Percentiles rank a stretch among this genome's conserved stretches.
phyloP scores from a whole-genome alignment of 2,888 invertebrate genomes.

The Linnaemya vulpina region DNA sequence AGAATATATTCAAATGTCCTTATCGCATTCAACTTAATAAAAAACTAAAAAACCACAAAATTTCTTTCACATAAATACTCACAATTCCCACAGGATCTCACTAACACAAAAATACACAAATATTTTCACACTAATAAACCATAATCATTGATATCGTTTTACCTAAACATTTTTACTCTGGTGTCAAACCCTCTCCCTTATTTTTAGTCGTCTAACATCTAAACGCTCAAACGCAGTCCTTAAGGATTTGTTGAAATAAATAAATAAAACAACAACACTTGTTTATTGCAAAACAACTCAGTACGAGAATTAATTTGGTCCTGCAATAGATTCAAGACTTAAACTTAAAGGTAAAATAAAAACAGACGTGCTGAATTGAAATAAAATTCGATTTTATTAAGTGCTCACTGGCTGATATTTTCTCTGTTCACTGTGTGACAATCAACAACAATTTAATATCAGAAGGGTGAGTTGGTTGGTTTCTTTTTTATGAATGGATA shows the following conservation, averaged over 20 bases:
- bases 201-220: neutral
- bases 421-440: conserved; percentile 18
- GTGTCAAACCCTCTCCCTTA: conserved; percentile 24
- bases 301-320: conserved; percentile 24
- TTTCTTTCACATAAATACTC: conserved; percentile 8
- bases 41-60: conserved; percentile 21
- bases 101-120: conserved; percentile 76
- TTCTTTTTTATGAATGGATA: conserved; percentile 42
- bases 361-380: conserved; percentile 77
- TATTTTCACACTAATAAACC: conserved; percentile 79
- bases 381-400: conserved; percentile 82
- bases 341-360: conserved; percentile 53
- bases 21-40: neutral
- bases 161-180: conserved; percentile 25
- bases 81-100: conserved; percentile 59
- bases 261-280: conserved; percentile 62
- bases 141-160: conserved; percentile 74
- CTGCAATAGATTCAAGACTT: neutral
- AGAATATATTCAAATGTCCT: neutral
- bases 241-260: conserved; percentile 64
- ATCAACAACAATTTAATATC: neutral
- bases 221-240: conserved; percentile 46
- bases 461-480: conserved; percentile 46
- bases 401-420: conserved; percentile 73
- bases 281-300: conserved; percentile 58